Conservation (phyloP, 2,113 vertebrate genomes). For the Cromileptes altivelis region DNA sequence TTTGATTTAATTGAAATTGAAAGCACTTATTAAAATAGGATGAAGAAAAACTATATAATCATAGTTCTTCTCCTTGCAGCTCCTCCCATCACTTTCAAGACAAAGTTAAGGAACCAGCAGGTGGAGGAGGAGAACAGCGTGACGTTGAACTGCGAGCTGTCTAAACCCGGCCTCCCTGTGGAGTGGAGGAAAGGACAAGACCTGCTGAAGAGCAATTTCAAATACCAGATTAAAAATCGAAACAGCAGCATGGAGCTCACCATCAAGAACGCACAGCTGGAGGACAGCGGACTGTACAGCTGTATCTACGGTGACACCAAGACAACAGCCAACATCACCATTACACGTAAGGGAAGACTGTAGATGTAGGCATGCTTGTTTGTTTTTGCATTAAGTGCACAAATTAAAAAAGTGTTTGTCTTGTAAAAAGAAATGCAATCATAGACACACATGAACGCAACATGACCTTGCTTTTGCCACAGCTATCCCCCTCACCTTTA, state of each 20-base stretch:
- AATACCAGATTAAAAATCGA: slow-evolving; percentile 87
- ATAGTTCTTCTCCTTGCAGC: slow-evolving; percentile 61
- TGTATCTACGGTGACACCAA: slow-evolving; percentile 87
- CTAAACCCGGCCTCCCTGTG: slow-evolving; percentile 79
- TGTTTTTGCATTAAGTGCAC: background rate
- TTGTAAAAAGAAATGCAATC: no score
- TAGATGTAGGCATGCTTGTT: background rate
- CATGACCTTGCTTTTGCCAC: background rate
- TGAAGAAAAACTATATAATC: background rate
- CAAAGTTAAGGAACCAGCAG: slow-evolving; percentile 87
- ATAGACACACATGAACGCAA: background rate
- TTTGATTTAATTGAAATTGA: background rate
- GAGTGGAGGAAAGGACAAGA: slow-evolving; percentile 84
- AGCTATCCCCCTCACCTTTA: slow-evolving; percentile 86
- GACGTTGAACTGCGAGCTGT: slow-evolving; percentile 87
- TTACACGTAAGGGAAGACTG: slow-evolving; percentile 86
- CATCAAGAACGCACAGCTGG: slow-evolving; percentile 84
- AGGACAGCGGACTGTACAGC: slow-evolving; percentile 90
- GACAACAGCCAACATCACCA: slow-evolving; percentile 85
- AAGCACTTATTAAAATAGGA: background rate
- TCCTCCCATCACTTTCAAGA: slow-evolving; percentile 87
- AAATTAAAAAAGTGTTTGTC: no score
- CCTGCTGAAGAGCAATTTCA: slow-evolving; percentile 84
- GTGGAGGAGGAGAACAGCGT: slow-evolving; percentile 87
- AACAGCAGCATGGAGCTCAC: slow-evolving; percentile 86